These are phyloP conservation scores for Sweltsa coloradensis DNA, from an alignment of 1,140 invertebrate genomes.

Conservation along the genomic window DNA sequence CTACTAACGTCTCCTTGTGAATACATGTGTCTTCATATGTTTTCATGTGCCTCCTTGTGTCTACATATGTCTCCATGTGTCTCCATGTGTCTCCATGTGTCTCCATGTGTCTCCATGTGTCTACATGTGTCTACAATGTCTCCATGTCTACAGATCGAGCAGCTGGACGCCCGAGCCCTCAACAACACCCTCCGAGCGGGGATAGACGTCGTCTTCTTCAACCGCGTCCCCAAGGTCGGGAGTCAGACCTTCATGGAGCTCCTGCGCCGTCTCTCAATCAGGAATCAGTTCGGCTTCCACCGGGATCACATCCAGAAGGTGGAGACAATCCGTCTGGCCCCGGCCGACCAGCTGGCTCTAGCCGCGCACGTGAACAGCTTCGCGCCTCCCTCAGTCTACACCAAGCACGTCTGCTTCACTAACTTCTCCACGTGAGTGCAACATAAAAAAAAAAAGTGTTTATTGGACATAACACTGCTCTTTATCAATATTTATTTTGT, in stretches of 20 bases:
- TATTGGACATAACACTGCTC: too few relatives aligned
- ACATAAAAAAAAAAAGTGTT: too few relatives aligned
- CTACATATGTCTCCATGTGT: too few relatives aligned
- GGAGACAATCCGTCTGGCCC: slow-evolving; percentile 65
- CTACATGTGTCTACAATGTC: too few relatives aligned
- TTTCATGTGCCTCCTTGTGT: too few relatives aligned
- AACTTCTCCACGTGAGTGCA: slow-evolving; percentile 57
- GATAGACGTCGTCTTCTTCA: slow-evolving; percentile 70
- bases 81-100: too few relatives aligned
- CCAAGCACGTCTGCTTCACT: slow-evolving; percentile 76
- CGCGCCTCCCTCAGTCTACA: slow-evolving; percentile 49
- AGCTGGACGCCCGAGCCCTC: slow-evolving; percentile 48
- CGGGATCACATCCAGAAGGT: slow-evolving; percentile 71
- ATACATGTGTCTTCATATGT: too few relatives aligned
- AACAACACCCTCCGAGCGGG: slow-evolving; percentile 67
- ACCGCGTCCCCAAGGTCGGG: slow-evolving; percentile 78
- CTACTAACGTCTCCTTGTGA: too few relatives aligned
- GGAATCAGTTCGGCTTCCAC: slow-evolving; percentile 67
- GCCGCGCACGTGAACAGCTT: slow-evolving; percentile 43
- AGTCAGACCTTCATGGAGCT: slow-evolving; percentile 82
- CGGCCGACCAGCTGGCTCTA: slow-evolving; percentile 53
- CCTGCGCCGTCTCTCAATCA: slow-evolving; percentile 53
- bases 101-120: too few relatives aligned
- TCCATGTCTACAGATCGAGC: slow-evolving; percentile 62
- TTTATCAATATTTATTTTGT: too few relatives aligned